Base-by-base conservation (phyloP, 2,113 vertebrate genomes). In the Nicator chloris region DNA sequence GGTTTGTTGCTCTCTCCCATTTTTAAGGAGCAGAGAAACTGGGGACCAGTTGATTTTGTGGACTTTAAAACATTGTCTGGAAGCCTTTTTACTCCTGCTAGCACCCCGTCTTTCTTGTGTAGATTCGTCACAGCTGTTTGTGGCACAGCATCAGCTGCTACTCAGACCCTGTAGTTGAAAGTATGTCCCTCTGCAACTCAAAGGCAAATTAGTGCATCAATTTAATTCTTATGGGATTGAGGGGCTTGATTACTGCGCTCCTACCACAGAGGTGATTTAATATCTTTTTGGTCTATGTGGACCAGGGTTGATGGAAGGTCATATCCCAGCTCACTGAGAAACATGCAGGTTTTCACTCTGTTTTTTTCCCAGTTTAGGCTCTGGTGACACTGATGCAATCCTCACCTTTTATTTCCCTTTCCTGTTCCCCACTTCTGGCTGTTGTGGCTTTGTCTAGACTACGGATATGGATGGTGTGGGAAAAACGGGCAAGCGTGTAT, bases 311-410 rank as follows among this genome's bases (percentile, higher is more conserved):
- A 93, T 86, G 69, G 94, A 88, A 96, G 76, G 88, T 94, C 90
- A 82, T 45, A 57, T 95, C 57, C 73, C 69, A 85, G 79, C 63
- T 69, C 80, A 50, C 64, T 61, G 72, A 68, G 68, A 86, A 95
- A 90, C 66, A 57, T 37, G 47, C 45, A 77, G 33, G 68, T 57
- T 95, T 92, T 90, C 40, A 15, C 44, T 88, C 33, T 23, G 17
- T 0, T 76, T 92, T 86, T 61, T 78, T 40, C 66, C 59, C 45
- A 26, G 28, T 70, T 86, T 81, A 73, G 92, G 53, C 88, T 94
- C 86, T 91, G 92, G 93, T 88, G 79, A 91, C 95, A 80, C 50
- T 93, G 90, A 95, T 95, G 82, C 88, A 95, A 94, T 94, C 85
- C 91, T 94, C 78, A 90, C 82, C 73, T 89, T 92, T 91, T 91